These are phyloP conservation scores for Saccostrea glomerata DNA, from an alignment of 1,140 invertebrate genomes.

Conservation along the genomic window DNA sequence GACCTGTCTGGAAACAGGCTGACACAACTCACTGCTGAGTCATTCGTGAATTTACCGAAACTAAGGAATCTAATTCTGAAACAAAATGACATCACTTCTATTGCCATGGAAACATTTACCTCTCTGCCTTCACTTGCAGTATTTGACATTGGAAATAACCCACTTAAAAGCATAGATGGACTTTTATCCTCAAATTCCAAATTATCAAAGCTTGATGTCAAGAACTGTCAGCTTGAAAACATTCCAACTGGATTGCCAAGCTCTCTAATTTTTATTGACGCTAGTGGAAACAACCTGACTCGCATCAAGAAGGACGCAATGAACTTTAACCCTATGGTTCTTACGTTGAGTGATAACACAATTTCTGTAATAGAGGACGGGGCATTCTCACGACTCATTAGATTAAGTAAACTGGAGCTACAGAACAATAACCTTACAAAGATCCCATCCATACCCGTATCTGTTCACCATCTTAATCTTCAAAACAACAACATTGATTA, in stretches of 20 bases:
- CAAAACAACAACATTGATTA: conserved; percentile 33
- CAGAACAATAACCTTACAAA: conserved; percentile 39
- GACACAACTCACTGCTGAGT: conserved; percentile 81
- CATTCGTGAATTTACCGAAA: conserved; percentile 83
- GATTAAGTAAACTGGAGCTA: conserved; percentile 43
- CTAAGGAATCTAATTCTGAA: conserved; percentile 90
- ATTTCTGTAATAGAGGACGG: conserved; percentile 80
- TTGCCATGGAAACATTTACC: conserved; percentile 87
- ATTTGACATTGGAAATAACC: conserved; percentile 83
- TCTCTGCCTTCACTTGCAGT: conserved; percentile 87
- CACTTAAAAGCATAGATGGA: conserved; percentile 66
- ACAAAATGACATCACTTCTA: conserved; percentile 85
- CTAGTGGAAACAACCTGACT: conserved; percentile 87
- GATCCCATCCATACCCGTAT: neutral
- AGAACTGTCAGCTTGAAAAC: conserved; percentile 87
- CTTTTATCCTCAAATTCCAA: conserved; percentile 53
- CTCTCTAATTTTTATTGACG: conserved; percentile 87
- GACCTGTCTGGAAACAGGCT: conserved; percentile 87
- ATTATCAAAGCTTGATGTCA: conserved; percentile 86
- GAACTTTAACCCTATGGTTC: conserved; percentile 89
- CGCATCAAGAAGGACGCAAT: conserved; percentile 90
- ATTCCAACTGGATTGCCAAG: conserved; percentile 91
- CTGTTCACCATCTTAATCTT: conserved; percentile 21
- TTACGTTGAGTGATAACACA: conserved; percentile 89
- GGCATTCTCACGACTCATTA: conserved; percentile 91